Base-by-base conservation (phyloP, 1,140 invertebrate species). In the Linepithema humile region DNA sequence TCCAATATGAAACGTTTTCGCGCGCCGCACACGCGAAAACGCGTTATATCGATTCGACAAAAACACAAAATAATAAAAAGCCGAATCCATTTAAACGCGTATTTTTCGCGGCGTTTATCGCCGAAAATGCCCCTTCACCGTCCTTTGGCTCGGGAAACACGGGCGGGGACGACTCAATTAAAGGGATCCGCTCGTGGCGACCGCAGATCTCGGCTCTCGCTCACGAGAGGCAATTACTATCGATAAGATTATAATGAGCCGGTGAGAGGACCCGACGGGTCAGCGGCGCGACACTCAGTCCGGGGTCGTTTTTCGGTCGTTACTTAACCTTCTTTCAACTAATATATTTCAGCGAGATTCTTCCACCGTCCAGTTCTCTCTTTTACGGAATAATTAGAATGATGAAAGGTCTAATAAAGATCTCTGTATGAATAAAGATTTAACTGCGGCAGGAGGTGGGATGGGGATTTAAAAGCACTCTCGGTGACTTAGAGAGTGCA, bases 401-500 rank as follows among this genome's bases (percentile, higher is more conserved):
- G 74, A 82, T 82, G 78, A 40, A 82, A 62, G 53, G 29, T 74
- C 20, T 82, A 74, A 82, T 59, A 78, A 29, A 59, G n/a, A 32
- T 32, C 69, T 69, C 57, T 23, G 20, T 74, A 82, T 72, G 69
- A 74, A 85, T 80, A 69, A 48, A 45, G 40, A 60, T 67, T 29
- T 82, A 85, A 80, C 62, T 82, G 83, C 59, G 59, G 55, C 72
- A 62, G 65, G 53, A 48, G 45, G 17, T 26, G 20, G 48, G 35
- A 45, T 45, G 15, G 62, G 84, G 69, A 38, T 86, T 60, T 84
- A 84, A 86, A 82, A 88, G 85, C 75, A 82, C 78, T 72, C 67
- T 35, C 57, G 43, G 73, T 53, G 43, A 55, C 64, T 88, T 74
- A 38, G 72, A 85, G 82, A 59, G 55, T 29, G 82, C 53, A 45